A percentile compares a stretch with the other conserved stretches of the same genome.
These are phyloP conservation scores for Gadopsis marmoratus DNA, from an alignment of 2,797 vertebrate species.

Conservation along the genomic window DNA sequence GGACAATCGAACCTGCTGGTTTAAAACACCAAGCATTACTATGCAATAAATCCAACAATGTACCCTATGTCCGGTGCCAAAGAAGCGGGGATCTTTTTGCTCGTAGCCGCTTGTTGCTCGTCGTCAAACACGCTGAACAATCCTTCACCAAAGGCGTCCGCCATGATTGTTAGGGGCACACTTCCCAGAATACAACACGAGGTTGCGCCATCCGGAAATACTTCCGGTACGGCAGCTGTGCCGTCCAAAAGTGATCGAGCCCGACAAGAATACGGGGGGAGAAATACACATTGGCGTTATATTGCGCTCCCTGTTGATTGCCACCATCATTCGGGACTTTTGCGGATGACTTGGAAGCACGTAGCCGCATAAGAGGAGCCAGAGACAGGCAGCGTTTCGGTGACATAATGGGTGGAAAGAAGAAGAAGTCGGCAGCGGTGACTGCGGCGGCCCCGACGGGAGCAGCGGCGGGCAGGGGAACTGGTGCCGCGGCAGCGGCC, in stretches of 20 bases:
- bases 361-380: neutral
- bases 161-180: conserved; percentile 84
- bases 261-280: neutral
- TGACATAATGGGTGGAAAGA: conserved; percentile 85
- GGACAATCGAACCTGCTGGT: accelerated
- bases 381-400: neutral
- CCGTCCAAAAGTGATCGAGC: neutral
- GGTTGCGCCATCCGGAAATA: neutral
- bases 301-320: neutral
- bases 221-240: conserved; percentile 76
- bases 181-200: conserved; percentile 76
- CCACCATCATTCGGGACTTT: neutral
- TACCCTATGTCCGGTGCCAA: conserved; percentile 79
- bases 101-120: conserved; percentile 83
- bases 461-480: conserved; percentile 39
- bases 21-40: accelerated
- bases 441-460: conserved; percentile 38
- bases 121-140: conserved; percentile 97
- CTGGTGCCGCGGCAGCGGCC: conserved; percentile 45
- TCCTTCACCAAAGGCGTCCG: conserved; percentile 93
- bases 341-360: conserved; percentile 14
- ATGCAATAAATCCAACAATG: accelerated
- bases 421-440: conserved; percentile 78
- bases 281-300: neutral
- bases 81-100: conserved; percentile 72